Evolutionary conservation across 2,888 invertebrate species (phyloP), one percentile per base, ranked within the genome.

Genomic region (Drosophila neonasuta): DNA sequence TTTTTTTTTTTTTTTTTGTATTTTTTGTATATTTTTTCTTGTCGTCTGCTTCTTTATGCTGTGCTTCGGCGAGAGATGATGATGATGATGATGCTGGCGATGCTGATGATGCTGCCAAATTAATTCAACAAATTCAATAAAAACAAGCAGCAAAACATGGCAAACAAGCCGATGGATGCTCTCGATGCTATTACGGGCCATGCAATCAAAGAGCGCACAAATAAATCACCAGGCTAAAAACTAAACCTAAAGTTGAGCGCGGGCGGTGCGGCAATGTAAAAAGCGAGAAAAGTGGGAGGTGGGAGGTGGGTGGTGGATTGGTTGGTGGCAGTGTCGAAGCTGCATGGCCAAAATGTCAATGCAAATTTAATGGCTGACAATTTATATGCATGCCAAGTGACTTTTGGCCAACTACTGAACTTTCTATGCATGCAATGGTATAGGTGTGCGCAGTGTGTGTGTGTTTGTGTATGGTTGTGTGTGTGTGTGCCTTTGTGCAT

Each of bases 351-450:
- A 81, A 86, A 83, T 85, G 82, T 87, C 87, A 87, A 83, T 83
- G 82, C 86, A 83, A 83, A 83, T 83, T 83, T 83, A 83, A 83
- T 83, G 82, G 87, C 86, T 77, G 81, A 83, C 87, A 83, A 83
- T 83, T 83, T 83, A 83, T 83, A 83, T 83, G 87, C 81, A 82
- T 86, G 85, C 87, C 81, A 86, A 82, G 81, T 86, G 81, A 86
- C 81, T 87, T 82, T 82, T 87, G 82, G 82, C 80, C 80, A 80
- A 86, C 86, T 80, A 72, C 84, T 86, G 86, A 80, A 80, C 86
- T 80, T 80, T 80, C 59, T 66, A 54, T 77, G 65, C 59, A 42
- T 68, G 13, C 39, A 60, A 20, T 3, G 11, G 49, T 50, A 20
- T 17, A 36, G 11, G 32, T 51, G 8, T 46, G 15, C 24, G n/a